phyloP scores from a whole-genome alignment of 2,888 invertebrate species.

The Liopterus haemorrhoidalis region DNA sequence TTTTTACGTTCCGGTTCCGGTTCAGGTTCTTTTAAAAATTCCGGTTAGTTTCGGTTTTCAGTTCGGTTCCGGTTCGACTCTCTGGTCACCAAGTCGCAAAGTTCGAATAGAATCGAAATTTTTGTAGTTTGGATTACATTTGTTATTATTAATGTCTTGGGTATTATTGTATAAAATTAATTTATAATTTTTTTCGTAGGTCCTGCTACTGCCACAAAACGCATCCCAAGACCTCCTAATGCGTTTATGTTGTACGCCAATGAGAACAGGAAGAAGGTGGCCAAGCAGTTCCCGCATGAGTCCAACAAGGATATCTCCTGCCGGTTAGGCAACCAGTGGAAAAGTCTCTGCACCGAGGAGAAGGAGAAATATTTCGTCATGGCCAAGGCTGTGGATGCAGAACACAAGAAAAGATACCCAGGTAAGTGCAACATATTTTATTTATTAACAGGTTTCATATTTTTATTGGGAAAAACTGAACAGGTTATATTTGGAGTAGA shows the following conservation, averaged over 20 bases:
- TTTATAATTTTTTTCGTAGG: neutral
- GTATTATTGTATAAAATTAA: constrained; percentile 1
- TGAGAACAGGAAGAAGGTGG: constrained; percentile 54
- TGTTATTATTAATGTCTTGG: too few species aligned
- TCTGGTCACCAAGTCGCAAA: too few species aligned
- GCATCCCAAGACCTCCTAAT: constrained; percentile 57
- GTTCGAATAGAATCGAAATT: too few species aligned
- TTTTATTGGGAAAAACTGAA: neutral
- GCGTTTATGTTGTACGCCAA: constrained; percentile 62
- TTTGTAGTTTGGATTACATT: too few species aligned
- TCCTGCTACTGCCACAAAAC: constrained; percentile 35
- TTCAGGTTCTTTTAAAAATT: too few species aligned
- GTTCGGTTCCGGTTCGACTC: too few species aligned
- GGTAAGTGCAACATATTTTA: constrained; percentile 42
- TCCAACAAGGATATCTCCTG: constrained; percentile 59
- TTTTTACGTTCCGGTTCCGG: too few species aligned
- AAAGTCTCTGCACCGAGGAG: constrained; percentile 48
- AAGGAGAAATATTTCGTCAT: constrained; percentile 52
- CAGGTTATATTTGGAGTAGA: too few species aligned
- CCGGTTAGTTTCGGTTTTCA: too few species aligned
- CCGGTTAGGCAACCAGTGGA: constrained; percentile 55
- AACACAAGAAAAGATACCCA: constrained; percentile 58
- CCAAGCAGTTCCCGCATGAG: constrained; percentile 51
- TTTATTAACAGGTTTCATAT: constrained; percentile 17
- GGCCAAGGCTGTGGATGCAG: constrained; percentile 52